Evolutionary conservation across 2,113 vertebrate genomes (phyloP), one percentile per base, ranked within the genome.

Genomic region (Haplochromis burtoni): DNA sequence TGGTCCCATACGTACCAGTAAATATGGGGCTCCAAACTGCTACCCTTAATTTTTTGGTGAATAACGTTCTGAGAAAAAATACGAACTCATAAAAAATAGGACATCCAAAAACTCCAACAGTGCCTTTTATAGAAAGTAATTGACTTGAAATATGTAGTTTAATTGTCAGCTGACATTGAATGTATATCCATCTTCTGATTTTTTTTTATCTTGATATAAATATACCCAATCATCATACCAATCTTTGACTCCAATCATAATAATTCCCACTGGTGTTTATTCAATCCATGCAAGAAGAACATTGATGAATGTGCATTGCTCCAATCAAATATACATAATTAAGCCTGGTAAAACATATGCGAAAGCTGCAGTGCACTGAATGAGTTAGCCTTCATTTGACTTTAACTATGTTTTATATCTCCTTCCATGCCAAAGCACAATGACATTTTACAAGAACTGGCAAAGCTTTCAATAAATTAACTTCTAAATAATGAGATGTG

Each of bases 391-490:
- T 29, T 76, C 17, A 53, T 84, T 45, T 84, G 29, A 80, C 49
- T 63, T 80, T 80, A 83, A 81, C 73, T 53, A 24, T 8, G 10
- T 26, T n/a, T 79, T 49, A 49, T 81, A 38, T 21, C 61, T 53
- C n/a, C 61, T 40, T 49, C 73, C 71, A 17, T 79, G 80, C 38
- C 51, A 45, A 45, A 11, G 29, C 31, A 57, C 68, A 14, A 57
- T 88, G 21, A 71, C 84, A 82, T 87, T 83, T 91, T 29, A 59
- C 19, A 10, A 71, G 54, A 80, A 66, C 35, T 40, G 26, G 79
- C 81, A 80, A 81, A 80, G 83, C 85, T 89, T 89, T 85, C 83
- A 86, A 90, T 88, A n/a, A 80, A 89, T 92, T 61, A 83, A n/a
- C 84, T 78, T 84, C 29, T 54, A 76, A 86, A 87, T 84, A 66